These are phyloP conservation scores for Oncopodura yosiiana DNA, from an alignment of 1,140 invertebrate species.

Conservation along the genomic window DNA sequence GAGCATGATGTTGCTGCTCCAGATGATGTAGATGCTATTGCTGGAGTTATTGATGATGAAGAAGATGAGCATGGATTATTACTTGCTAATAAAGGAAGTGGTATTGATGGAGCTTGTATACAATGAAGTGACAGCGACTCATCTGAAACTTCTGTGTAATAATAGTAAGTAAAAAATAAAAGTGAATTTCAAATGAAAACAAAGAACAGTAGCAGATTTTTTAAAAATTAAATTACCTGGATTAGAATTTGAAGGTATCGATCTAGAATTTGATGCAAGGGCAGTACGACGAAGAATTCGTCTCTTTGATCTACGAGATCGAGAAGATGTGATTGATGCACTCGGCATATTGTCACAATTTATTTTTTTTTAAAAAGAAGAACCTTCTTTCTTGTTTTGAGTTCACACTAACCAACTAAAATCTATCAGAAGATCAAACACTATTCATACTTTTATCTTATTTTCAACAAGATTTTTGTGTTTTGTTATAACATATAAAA, in stretches of 20 bases:
- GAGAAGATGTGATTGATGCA: conserved; percentile 26
- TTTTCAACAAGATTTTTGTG: too few species aligned
- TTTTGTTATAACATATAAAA: too few species aligned
- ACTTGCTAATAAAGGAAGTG: conserved; percentile 20
- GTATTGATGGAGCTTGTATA: conserved; percentile 21
- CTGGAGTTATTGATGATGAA: background rate
- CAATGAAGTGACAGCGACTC: conserved; percentile 14
- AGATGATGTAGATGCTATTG: conserved; percentile 2
- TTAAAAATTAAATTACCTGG: conserved; percentile 11
- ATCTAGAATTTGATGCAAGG: conserved; percentile 16
- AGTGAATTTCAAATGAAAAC: background rate
- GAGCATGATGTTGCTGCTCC: conserved; percentile 25
- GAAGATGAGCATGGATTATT: conserved; percentile 26
- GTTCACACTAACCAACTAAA: too few species aligned
- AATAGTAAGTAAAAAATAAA: background rate
- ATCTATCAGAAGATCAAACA: too few species aligned
- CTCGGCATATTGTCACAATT: conserved; percentile 31
- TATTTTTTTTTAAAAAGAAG: too few species aligned
- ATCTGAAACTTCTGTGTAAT: conserved; percentile 23
- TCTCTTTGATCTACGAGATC: conserved; percentile 24
- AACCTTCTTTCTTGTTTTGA: too few species aligned
- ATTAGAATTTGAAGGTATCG: conserved; percentile 21
- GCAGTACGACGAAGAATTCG: conserved; percentile 14
- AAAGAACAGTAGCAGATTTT: background rate
- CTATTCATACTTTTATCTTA: too few species aligned